These are phyloP conservation scores for Columba janthina DNA, from an alignment of 2,113 vertebrate species.

Conservation along the genomic window DNA sequence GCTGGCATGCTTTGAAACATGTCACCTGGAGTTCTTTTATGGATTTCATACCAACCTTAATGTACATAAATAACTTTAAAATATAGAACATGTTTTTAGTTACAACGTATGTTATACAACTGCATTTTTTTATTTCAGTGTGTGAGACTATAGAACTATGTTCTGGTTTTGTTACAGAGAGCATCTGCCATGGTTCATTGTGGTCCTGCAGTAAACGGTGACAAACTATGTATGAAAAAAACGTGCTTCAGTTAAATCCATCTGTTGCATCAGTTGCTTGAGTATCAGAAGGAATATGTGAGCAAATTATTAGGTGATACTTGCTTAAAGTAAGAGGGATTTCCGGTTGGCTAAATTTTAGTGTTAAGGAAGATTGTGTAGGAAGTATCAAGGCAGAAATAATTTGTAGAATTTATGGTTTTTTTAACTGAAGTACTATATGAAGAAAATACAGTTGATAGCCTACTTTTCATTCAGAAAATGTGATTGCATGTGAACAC, in stretches of 20 bases:
- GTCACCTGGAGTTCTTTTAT: not conserved
- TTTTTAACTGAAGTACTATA: not conserved
- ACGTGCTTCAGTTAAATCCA: not conserved
- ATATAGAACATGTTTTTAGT: not conserved
- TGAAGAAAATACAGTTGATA: not conserved
- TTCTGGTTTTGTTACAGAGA: too few species aligned
- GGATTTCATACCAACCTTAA: not conserved
- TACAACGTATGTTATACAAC: not conserved
- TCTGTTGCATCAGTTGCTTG: not conserved
- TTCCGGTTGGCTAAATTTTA: not conserved
- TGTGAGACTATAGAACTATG: not conserved
- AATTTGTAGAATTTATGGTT: not conserved
- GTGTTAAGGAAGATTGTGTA: not conserved
- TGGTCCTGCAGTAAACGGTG: too few species aligned
- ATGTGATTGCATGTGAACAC: rapidly evolving
- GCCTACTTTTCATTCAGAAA: not conserved
- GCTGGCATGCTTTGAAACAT: not conserved
- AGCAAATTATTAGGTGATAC: not conserved
- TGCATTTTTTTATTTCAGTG: not conserved
- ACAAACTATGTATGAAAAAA: not conserved
- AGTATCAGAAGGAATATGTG: not conserved
- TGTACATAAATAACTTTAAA: not conserved
- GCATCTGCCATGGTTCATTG: too few species aligned
- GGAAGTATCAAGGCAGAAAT: not conserved
- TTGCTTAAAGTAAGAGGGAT: not conserved